Percentiles rank a stretch among this genome's conserved stretches.
Evolutionary conservation across 2,113 vertebrate genomes (phyloP).

Genomic region (Fregata magnificens): DNA sequence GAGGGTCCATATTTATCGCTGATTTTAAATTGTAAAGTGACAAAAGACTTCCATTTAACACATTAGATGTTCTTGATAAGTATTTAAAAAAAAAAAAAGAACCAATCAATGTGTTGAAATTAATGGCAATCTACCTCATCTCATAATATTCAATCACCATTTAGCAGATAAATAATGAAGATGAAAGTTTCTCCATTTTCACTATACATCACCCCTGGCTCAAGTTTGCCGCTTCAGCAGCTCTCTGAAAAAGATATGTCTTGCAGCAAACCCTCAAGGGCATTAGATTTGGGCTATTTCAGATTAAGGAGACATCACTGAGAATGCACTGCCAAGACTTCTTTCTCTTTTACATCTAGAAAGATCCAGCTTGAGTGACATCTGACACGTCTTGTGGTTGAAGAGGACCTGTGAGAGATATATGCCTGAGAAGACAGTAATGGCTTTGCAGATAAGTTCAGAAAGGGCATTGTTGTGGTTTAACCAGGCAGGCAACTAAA

Average conservation of each 20-base stretch:
- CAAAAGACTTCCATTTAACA: not conserved
- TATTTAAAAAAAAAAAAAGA: not conserved
- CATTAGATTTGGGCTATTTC: not conserved
- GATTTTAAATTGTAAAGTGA: not conserved
- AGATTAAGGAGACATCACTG: not conserved
- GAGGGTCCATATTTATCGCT: not conserved
- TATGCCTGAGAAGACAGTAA: not conserved
- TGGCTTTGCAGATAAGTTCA: not conserved
- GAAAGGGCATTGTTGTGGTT: not conserved
- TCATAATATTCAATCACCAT: constrained; percentile 6
- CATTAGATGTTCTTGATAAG: not conserved
- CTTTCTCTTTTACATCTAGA: not conserved
- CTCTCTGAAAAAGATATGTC: not conserved
- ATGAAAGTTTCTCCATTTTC: constrained; percentile 18
- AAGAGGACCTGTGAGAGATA: not conserved
- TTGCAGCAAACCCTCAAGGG: not conserved
- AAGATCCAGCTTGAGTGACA: not conserved
- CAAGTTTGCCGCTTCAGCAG: constrained; percentile 24
- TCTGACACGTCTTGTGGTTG: not conserved
- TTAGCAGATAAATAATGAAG: constrained; percentile 25
- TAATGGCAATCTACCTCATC: not conserved
- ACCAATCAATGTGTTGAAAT: not conserved
- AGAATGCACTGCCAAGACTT: not conserved
- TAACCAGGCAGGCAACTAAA: no score
- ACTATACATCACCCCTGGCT: not conserved